Base-by-base conservation (phyloP, 2,797 vertebrate species). In the Tapera naevia region DNA sequence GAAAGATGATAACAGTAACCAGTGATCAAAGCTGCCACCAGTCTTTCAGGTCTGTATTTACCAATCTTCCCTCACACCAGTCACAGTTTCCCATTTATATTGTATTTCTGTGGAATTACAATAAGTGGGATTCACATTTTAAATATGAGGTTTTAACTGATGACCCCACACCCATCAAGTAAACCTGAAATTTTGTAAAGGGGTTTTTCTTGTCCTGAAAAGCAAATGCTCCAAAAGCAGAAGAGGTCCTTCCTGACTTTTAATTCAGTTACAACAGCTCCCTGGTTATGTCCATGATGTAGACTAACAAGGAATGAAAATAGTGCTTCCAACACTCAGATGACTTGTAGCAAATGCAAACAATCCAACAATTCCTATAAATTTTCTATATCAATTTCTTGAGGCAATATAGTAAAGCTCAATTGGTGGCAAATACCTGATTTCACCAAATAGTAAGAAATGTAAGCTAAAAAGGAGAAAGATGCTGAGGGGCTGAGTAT, bases 21-120 rank as follows among this genome's bases (percentile, higher is more conserved):
- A 16, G 80, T 35, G 92, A 93, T 92, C 88, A 95, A 80, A 91
- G 86, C 83, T 73, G 51, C 28, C 33, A 1, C 43, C n/a, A 3
- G 72, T 46, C 75, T 72, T 8, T 10, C 87, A 50, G 87, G 56
- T 82, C 76, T 73, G 33, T 10, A 8, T 81, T 93, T 86, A 43
- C 76, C 69, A 4, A 5, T 9, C 62, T 89, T 41, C 48, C 33
- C 74, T 91, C 62, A 3, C 46, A 33, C 39, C 64, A 10, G 7
- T 28, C 21, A 25, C 35, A 23, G 28, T 39, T 86, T 46, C 60
- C 61, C 48, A 7, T 4, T 4, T 2, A 2, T 4, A 2, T 30
- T 25, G 2, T 13, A 8, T 50, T 82, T 54, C 70, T 67, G 43
- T 33, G 43, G 28, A 51, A 32, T 3, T 7, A 30, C 16, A 5